Base-by-base conservation (phyloP, 1,140 invertebrate species). In the Copidosoma floridanum region DNA sequence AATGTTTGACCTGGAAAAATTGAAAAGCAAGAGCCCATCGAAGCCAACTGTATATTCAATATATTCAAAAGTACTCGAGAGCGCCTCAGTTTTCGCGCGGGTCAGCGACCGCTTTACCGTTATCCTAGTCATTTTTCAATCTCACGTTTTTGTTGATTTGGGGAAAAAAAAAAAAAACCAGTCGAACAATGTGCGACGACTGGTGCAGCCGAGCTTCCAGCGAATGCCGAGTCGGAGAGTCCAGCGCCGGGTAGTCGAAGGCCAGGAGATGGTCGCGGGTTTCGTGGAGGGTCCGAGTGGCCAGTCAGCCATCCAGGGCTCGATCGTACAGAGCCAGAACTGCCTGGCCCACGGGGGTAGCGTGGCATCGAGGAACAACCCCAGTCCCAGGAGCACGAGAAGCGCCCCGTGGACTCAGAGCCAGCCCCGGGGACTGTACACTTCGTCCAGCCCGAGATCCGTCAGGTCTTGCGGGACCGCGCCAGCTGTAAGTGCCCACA, bases 191-290 rank as follows among this genome's bases (percentile, higher is more conserved):
- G 78, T 84, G 63, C 81, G 85, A 47, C 82, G 86, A 46, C 85
- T 83, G 66, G 82, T 90, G 16, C 90, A 91, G 47, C 92, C 93
- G 32, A 82, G 86, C 38, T 96, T 98, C 72, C 89, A 89, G 40
- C 84, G 95, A 65, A 91, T 89, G n/a, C 92, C 94, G 7, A 97
- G 94, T 62, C 85, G 92, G 65, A 83, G 94, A 63, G 91, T 91
- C 70, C 88, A 91, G 66, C 83, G 93, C 63, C 84, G 92, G 60
- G 83, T 88, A 57, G 85, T 89, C 52, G 90, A 91, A 76, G 86
- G 87, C 35, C 86, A 72, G 51, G 80, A 79, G 54, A 80, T 80
- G 78, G 74, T 76, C 1, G 71, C 77, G 6, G 73, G 70, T n/a
- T 81, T 76, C 44, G 67, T 78, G 23, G 78, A 80, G 57, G 70